Base-by-base conservation (phyloP, 2,797 vertebrate genomes). In the Microctenopoma lineatum region DNA sequence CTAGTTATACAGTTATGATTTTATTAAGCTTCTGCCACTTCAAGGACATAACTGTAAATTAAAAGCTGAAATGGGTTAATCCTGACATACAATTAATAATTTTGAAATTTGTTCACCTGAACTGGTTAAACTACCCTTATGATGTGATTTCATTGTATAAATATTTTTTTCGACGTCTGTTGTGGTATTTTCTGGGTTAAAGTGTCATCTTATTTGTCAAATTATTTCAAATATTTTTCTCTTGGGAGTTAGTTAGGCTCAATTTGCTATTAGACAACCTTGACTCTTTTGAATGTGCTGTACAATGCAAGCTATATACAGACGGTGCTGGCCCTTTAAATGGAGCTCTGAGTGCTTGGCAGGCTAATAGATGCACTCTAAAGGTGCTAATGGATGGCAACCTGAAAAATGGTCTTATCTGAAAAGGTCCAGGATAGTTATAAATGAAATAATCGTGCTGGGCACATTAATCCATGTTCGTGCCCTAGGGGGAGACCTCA, bases 321-420 rank as follows among this genome's bases (percentile, higher is more conserved):
- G 12, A 65, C 36, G 41, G 56, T 55, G 51, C 89, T 89, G 84
- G 81, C 84, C 87, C 92, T 93, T 93, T 91, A 93, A 92, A 86
- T 77, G 58, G 58, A 70, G 65, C 81, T 70, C 81, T 80, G 78
- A 81, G 85, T 66, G 77, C 74, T 87, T 87, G 88, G 86, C 85
- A 86, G 81, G 71, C 85, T 92, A 91, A 92, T 90, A 91, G 86
- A 91, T 91, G 85, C 81, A 82, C 87, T 83, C 75, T 87, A 88
- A 87, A 91, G 88, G 91, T 91, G 89, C 85, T 90, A 92, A 92
- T 90, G 88, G 90, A 90, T 86, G 84, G 88, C 84, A 88, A 86
- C 80, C 87, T 93, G 90, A 93, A 91, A 90, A 94, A 93, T 90
- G 80, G 87, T 83, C 87, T 91, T 81, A 90, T 92, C 88, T 90